These are phyloP conservation scores for Arrhamphus sclerolepis DNA, from an alignment of 2,797 vertebrate genomes.

Conservation along the genomic window DNA sequence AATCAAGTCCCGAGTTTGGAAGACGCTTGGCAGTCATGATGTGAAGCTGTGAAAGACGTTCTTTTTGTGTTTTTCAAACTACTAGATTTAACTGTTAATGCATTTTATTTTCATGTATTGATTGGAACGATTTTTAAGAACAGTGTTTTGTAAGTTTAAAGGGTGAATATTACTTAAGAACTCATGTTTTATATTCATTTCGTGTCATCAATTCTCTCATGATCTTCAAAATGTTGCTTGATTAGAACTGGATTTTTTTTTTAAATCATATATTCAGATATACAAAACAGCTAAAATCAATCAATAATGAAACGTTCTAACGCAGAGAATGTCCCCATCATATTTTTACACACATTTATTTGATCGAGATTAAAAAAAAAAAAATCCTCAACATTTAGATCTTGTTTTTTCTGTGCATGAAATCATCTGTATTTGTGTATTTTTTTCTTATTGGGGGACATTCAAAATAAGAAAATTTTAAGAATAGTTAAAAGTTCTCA, in stretches of 20 bases:
- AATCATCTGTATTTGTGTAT: too few relatives aligned
- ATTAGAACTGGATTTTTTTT: too few relatives aligned
- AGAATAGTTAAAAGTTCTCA: too few relatives aligned
- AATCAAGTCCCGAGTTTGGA: constrained; percentile 24
- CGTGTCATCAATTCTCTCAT: constrained; percentile 7
- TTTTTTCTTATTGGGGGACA: too few relatives aligned
- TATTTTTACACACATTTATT: background rate
- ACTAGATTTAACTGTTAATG: constrained; percentile 14
- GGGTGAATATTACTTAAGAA: constrained; percentile 34
- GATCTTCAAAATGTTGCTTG: background rate
- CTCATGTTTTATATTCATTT: constrained; percentile 14
- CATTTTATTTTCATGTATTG: constrained; percentile 36
- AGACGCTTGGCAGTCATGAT: background rate
- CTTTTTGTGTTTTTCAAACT: constrained; percentile 5
- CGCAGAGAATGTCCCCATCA: background rate
- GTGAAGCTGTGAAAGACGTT: constrained; percentile 24
- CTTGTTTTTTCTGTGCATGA: too few relatives aligned
- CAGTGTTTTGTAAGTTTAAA: constrained; percentile 55
- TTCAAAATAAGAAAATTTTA: too few relatives aligned
- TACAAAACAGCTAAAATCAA: background rate
- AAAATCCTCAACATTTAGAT: background rate
- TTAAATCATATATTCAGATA: background rate
- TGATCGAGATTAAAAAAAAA: background rate
- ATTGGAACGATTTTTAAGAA: constrained; percentile 52
- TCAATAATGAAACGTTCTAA: background rate